Evolutionary conservation across 2,797 vertebrate species (phyloP).

Genomic region (Pyrocephalus nanus): DNA sequence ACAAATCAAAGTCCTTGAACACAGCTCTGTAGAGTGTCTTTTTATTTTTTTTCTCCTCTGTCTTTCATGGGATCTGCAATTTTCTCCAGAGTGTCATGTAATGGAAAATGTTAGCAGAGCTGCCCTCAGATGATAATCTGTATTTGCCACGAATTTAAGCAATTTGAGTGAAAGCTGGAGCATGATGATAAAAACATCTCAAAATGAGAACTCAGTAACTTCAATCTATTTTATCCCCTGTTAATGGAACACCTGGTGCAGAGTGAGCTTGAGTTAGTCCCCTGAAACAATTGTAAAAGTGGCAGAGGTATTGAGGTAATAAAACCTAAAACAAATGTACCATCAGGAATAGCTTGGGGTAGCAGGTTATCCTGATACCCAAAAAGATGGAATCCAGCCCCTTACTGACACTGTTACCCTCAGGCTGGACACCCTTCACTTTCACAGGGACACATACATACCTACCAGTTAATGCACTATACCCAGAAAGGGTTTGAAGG

Average conservation of each 20-base stretch:
- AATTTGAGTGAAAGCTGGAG: slow-evolving; percentile 20
- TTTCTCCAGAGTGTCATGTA: slow-evolving; percentile 23
- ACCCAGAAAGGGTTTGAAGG: not conserved
- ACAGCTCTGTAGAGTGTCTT: not conserved
- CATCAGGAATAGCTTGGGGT: not conserved
- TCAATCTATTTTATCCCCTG: slow-evolving; percentile 1
- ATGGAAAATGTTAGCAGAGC: slow-evolving; percentile 48
- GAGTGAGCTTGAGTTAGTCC: not conserved
- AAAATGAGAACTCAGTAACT: slow-evolving; percentile 6
- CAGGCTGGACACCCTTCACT: not conserved
- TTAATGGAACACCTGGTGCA: slow-evolving; percentile 35
- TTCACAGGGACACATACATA: not conserved
- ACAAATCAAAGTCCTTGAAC: slow-evolving; percentile 32
- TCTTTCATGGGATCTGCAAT: slow-evolving; percentile 4
- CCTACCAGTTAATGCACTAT: not conserved
- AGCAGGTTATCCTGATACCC: not conserved
- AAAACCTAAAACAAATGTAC: not conserved
- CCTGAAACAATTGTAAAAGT: not conserved
- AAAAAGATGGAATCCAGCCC: not conserved
- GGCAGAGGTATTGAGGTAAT: not conserved
- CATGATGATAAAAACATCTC: slow-evolving; percentile 3
- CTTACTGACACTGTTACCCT: not conserved
- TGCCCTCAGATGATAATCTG: slow-evolving; percentile 58
- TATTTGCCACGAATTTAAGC: slow-evolving; percentile 39
- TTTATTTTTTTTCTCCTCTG: not conserved